phyloP scores from a whole-genome alignment of 2,888 invertebrate species.

The Stenotaenia linearis region DNA sequence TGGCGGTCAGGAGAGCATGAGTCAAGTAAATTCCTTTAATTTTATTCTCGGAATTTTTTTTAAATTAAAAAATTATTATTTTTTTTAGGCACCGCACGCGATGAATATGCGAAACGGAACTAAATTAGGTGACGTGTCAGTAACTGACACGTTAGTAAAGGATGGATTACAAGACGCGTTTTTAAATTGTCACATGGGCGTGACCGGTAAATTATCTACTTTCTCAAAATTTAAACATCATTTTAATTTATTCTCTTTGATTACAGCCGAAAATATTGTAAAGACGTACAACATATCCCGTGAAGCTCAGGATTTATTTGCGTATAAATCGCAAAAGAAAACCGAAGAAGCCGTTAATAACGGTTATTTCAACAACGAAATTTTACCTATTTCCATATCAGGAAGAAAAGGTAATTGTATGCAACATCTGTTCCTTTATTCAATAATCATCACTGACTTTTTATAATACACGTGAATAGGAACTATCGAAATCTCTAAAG shows the following conservation, averaged over 20 bases:
- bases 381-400: conserved; percentile 60
- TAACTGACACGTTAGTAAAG: conserved; percentile 61
- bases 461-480: no score
- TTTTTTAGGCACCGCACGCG: conserved; percentile 60
- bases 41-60: conserved; percentile 20
- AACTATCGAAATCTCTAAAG: conserved; percentile 46
- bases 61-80: background rate
- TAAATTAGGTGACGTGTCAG: conserved; percentile 60
- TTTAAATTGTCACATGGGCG: conserved; percentile 68
- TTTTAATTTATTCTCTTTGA: background rate
- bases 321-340: conserved; percentile 62
- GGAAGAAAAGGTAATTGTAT: conserved; percentile 44
- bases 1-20: conserved; percentile 82
- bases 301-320: conserved; percentile 64
- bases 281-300: conserved; percentile 60
- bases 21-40: conserved; percentile 46
- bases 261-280: conserved; percentile 68
- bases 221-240: background rate
- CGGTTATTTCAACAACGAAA: conserved; percentile 64
- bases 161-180: conserved; percentile 74
- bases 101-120: conserved; percentile 58
- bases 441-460: no score
- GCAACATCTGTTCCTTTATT: no score
- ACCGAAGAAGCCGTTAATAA: conserved; percentile 57
- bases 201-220: conserved; percentile 56